Conservation (phyloP, 2,113 vertebrate species). For the Dromaius novaehollandiae region DNA sequence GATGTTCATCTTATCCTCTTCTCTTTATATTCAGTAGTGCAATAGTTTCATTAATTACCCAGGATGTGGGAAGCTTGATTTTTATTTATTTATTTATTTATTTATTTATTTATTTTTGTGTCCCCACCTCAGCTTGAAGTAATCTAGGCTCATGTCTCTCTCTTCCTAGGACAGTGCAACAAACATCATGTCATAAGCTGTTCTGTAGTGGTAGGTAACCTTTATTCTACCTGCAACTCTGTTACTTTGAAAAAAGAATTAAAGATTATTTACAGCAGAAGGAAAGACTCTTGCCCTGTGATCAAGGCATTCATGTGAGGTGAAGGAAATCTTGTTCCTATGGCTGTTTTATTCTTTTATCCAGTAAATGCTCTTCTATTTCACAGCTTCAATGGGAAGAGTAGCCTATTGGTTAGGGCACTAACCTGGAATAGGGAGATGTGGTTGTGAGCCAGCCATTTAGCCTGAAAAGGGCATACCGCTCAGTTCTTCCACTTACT, state of each 20-base stretch:
- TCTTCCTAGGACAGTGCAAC: not conserved
- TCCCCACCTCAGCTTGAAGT: not conserved
- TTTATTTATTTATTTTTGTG: not conserved
- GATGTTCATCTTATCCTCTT: not conserved
- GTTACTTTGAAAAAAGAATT: not conserved
- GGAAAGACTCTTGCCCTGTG: not conserved
- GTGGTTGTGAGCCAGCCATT: not conserved
- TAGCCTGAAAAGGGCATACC: not conserved
- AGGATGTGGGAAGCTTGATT: not conserved
- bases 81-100: no score
- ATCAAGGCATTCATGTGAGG: not conserved
- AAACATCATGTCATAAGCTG: not conserved
- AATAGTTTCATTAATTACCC: not conserved
- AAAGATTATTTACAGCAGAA: not conserved
- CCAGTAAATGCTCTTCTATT: not conserved
- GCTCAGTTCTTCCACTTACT: not conserved
- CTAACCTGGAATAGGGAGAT: not conserved
- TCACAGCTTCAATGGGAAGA: not conserved
- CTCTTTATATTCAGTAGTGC: not conserved
- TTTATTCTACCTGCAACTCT: slow-evolving; percentile 34
- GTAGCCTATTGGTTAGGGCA: not conserved
- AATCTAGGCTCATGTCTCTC: not conserved
- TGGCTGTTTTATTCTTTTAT: not conserved
- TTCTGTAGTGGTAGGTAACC: not conserved
- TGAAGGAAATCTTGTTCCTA: not conserved